Evolutionary conservation across 2,888 invertebrate species (phyloP), one percentile per base, ranked within the genome.

Genomic region (Argyresthia goedartella): DNA sequence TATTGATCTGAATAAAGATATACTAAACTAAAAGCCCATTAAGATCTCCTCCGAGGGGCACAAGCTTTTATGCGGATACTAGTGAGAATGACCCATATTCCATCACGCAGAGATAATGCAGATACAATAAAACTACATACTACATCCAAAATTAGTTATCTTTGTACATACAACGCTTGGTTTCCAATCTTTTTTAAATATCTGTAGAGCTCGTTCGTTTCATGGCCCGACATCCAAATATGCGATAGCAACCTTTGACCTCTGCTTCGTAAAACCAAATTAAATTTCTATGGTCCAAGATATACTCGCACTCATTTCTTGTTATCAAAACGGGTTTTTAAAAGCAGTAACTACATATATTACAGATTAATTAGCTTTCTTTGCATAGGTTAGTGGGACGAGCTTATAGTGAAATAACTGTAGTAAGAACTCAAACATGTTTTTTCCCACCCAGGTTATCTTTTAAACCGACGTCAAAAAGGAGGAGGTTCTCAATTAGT

Each of bases 201-300:
- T 25, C 6, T 25, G 6, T 25, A 25, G 25, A 4, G 6, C 25
- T 6, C 25, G 25, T 9, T 44, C 9, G 13, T 48, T 48, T 48
- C 48, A 13, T 48, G 14, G 48, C 48, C 36, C 36, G 25, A 36
- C 13, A 15, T 25, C 36, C 16, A 53, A 39, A 47, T 41, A 46
- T 45, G 39, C 50, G 50, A 50, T 52, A 44, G 41, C 64, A 71
- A 71, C 73, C 77, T 60, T 62, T 77, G 76, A 79, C 76, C 79
- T 59, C 60, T 54, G 66, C 64, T 67, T 66, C 64, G 65, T 68
- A 67, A 69, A 75, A 73, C 62, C 66, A 64, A 74, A 76, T 79
- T 77, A 76, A 73, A 75, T n/a, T 73, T 69, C 75, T 69, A 71
- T 70, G 69, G 70, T 65, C 67, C 73, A 64, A 70, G 69, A 72